Conservation (phyloP, 2,113 vertebrate species). For the Leucosticte australis region DNA sequence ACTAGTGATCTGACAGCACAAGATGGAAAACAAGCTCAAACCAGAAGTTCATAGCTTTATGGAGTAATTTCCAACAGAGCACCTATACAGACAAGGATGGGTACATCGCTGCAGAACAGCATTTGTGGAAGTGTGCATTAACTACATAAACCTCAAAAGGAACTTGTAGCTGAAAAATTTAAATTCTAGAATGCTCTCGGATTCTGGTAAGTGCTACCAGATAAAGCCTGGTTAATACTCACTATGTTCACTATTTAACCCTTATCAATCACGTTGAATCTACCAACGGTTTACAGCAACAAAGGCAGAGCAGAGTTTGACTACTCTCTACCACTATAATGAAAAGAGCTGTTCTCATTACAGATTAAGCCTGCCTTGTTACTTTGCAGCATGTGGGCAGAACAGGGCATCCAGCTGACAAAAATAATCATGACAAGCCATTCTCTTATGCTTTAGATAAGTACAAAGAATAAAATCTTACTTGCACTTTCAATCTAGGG, state of each 20-base stretch:
- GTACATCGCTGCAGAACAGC: not conserved
- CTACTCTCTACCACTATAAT: not conserved
- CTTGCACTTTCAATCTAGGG: not conserved
- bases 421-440: not conserved
- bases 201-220: not conserved
- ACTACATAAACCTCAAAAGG: not conserved
- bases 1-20: accelerated
- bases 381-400: not conserved
- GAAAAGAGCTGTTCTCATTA: not conserved
- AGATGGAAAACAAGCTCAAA: not conserved
- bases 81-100: not conserved
- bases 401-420: not conserved
- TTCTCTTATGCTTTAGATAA: not conserved
- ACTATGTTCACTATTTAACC: not conserved
- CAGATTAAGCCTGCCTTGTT: not conserved
- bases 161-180: not conserved
- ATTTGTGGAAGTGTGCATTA: not conserved
- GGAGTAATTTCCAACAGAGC: not conserved
- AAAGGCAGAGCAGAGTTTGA: not conserved
- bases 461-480: not conserved
- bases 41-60: not conserved
- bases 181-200: not conserved
- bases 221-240: not conserved
- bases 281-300: not conserved
- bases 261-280: accelerated